These are phyloP conservation scores for Oligia latruncula DNA, from an alignment of 2,888 invertebrate species.

Conservation along the genomic window DNA sequence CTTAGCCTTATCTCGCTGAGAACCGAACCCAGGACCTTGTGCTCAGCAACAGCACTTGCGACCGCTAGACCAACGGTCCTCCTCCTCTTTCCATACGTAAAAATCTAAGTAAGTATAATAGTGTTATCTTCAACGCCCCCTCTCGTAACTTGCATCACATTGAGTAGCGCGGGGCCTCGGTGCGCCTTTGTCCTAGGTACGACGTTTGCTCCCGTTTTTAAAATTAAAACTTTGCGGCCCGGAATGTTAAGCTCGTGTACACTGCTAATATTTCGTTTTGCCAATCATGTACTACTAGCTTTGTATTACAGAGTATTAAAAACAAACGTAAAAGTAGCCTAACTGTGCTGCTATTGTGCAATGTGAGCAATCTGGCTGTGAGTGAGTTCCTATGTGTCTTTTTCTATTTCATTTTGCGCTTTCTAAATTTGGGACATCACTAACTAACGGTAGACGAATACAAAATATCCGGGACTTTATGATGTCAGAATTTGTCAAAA, in stretches of 20 bases:
- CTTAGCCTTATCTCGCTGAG: too few species aligned
- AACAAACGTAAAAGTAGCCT: constrained; percentile 3
- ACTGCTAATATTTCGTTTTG: constrained; percentile 72
- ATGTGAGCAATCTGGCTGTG: background rate
- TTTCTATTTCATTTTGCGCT: background rate
- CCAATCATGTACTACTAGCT: constrained; percentile 54
- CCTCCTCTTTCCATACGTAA: background rate
- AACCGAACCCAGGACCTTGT: too few species aligned
- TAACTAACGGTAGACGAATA: background rate
- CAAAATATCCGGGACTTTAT: background rate
- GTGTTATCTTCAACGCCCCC: constrained; percentile 12
- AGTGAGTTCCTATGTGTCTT: background rate
- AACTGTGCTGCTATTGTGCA: background rate
- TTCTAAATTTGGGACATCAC: background rate
- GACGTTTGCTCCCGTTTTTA: constrained; percentile 87
- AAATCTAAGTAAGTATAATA: background rate
- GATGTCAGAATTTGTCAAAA: background rate
- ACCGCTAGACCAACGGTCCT: too few species aligned
- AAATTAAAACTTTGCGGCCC: constrained; percentile 89
- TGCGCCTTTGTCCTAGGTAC: constrained; percentile 85
- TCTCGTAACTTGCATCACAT: constrained; percentile 7
- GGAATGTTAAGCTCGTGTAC: constrained; percentile 78
- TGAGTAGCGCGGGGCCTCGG: constrained; percentile 68
- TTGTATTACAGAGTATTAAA: constrained; percentile 42
- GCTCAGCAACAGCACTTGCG: too few species aligned